phyloP scores from a whole-genome alignment of 2,888 invertebrate genomes.

The Pantelozetes paolii region DNA sequence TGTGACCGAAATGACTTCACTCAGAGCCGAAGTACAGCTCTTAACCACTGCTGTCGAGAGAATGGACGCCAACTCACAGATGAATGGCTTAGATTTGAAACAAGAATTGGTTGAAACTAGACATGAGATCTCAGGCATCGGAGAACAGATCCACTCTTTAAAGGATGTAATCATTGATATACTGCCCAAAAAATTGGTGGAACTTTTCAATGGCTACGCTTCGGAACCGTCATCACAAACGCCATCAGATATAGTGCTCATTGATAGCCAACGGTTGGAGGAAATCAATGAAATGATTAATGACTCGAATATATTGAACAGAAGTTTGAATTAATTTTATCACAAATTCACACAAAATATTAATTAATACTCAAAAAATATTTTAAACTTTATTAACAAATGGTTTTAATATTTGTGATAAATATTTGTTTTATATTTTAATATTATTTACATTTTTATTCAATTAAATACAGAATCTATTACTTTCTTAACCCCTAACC shows the following conservation, averaged over 20 bases:
- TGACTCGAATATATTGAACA: too few relatives aligned
- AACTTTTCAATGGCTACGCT: not conserved
- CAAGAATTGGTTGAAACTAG: not conserved
- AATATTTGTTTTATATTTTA: too few relatives aligned
- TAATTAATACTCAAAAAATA: too few relatives aligned
- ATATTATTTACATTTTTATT: too few relatives aligned
- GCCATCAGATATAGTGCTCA: not conserved
- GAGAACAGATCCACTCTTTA: not conserved
- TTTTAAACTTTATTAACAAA: too few relatives aligned
- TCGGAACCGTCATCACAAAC: not conserved
- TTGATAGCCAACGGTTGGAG: not conserved
- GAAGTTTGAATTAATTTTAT: too few relatives aligned
- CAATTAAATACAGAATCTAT: too few relatives aligned
- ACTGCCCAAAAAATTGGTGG: not conserved
- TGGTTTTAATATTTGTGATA: too few relatives aligned
- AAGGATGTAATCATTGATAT: slow-evolving; percentile 5
- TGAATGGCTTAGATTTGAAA: not conserved
- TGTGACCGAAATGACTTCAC: not conserved
- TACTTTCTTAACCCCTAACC: too few relatives aligned
- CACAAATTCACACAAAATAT: too few relatives aligned
- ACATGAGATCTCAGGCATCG: not conserved
- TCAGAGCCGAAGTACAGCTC: not conserved
- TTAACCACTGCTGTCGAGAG: not conserved
- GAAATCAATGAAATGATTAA: too few relatives aligned
- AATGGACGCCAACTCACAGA: not conserved